Evolutionary conservation across 92 coral and sea anemone species (phyloP).

Genomic region (Desmophyllum pertusum): DNA sequence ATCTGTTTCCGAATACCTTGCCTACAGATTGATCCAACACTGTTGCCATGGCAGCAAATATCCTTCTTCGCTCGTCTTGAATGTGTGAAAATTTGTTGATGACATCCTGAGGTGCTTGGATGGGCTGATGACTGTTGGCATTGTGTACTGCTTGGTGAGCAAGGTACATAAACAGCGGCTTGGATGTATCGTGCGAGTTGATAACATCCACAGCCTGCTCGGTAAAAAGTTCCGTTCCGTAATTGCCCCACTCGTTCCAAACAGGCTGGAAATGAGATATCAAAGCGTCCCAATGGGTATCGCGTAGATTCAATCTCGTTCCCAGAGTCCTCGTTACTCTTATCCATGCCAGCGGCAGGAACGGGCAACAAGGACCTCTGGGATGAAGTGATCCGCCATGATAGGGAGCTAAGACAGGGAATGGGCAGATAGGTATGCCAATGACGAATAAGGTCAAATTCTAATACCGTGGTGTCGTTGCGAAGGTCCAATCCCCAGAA

Average conservation of each 20-base stretch:
- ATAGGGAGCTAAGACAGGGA: no score
- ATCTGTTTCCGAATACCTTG: background rate
- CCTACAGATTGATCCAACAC: slow-evolving; percentile 23
- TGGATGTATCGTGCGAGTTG: slow-evolving; percentile 55
- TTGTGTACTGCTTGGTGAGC: slow-evolving; percentile 80
- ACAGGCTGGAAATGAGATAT: slow-evolving; percentile 53
- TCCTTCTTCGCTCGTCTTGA: slow-evolving; percentile 65
- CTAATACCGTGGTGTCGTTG: slow-evolving; percentile 25
- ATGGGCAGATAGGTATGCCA: no score
- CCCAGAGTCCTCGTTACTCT: no score
- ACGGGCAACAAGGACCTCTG: no score
- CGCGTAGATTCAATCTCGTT: no score
- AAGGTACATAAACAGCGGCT: slow-evolving; percentile 70
- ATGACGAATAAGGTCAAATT: background rate
- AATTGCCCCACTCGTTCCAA: slow-evolving; percentile 56
- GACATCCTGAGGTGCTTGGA: slow-evolving; percentile 64
- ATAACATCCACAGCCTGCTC: slow-evolving; percentile 60
- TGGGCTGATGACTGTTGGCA: slow-evolving; percentile 67
- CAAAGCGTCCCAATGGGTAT: background rate
- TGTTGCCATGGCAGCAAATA: slow-evolving; percentile 71
- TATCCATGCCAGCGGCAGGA: no score
- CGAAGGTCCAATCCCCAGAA: slow-evolving; percentile 84
- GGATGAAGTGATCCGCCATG: no score
- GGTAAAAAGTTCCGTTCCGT: slow-evolving; percentile 73
- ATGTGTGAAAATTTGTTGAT: slow-evolving; percentile 65